Percentiles rank a stretch among this genome's conserved stretches.
Evolutionary conservation across 53 echinoderm and acorn worm species (phyloP).

Genomic region (Astropecten irregularis): DNA sequence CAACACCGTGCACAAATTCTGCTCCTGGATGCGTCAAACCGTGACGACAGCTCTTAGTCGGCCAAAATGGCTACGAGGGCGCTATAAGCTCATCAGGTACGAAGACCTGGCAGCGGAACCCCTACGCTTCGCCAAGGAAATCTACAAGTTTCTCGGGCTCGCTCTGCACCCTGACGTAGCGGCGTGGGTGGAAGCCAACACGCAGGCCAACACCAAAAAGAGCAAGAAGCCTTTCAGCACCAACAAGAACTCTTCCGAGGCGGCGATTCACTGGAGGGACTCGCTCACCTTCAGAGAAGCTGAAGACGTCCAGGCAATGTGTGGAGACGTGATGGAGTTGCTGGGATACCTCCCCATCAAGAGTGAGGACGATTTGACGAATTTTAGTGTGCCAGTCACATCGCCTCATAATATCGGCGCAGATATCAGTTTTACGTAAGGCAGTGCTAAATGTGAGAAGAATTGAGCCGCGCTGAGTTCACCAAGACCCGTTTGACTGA

Average conservation of each 20-base stretch:
- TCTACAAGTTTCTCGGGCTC: slow-evolving; percentile 79
- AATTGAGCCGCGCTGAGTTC: too few relatives aligned
- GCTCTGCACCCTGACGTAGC: slow-evolving; percentile 50
- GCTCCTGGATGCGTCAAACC: slow-evolving; percentile 86
- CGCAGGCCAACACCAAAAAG: slow-evolving; percentile 41
- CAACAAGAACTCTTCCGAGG: slow-evolving; percentile 76
- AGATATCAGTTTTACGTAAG: slow-evolving; percentile 46
- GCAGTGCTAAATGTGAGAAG: too few relatives aligned
- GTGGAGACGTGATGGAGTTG: slow-evolving; percentile 73
- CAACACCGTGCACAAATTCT: slow-evolving; percentile 67
- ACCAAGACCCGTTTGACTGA: too few relatives aligned
- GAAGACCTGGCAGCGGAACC: slow-evolving; percentile 86
- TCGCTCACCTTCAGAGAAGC: slow-evolving; percentile 65
- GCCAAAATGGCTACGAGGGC: slow-evolving; percentile 74
- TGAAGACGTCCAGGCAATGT: slow-evolving; percentile 64
- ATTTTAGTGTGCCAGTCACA: slow-evolving; percentile 44
- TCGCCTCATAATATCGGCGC: slow-evolving; percentile 49
- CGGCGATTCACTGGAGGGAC: slow-evolving; percentile 71
- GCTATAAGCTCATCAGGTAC: slow-evolving; percentile 86
- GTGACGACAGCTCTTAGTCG: slow-evolving; percentile 53
- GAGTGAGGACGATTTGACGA: slow-evolving; percentile 43
- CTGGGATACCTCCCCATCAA: slow-evolving; percentile 65
- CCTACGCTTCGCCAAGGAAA: slow-evolving; percentile 61
- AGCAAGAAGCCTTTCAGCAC: slow-evolving; percentile 78
- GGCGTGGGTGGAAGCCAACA: slow-evolving; percentile 75